Percentiles rank a stretch among this genome's conserved stretches.
These are phyloP conservation scores for Ptychodera flava DNA, from an alignment of 35 echinoderm and acorn worm species.

Conservation along the genomic window DNA sequence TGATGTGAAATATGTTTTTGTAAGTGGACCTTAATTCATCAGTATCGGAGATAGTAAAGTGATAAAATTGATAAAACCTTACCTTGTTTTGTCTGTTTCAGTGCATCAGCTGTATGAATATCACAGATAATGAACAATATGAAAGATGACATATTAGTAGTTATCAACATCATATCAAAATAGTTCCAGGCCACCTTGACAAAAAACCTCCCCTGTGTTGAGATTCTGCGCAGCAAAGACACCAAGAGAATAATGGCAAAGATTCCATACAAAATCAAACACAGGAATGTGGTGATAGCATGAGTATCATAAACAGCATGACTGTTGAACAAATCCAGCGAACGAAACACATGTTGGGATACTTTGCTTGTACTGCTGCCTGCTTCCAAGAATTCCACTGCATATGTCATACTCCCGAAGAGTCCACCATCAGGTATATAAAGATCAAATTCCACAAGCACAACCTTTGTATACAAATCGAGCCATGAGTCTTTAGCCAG, in stretches of 20 bases:
- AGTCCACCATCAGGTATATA: neutral
- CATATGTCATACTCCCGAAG: neutral
- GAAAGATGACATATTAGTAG: neutral
- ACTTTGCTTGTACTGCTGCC: neutral
- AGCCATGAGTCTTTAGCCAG: neutral
- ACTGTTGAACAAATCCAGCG: neutral
- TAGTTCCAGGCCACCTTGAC: neutral
- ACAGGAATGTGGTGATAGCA: neutral
- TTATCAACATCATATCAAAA: neutral
- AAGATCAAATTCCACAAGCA: neutral
- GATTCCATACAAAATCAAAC: neutral
- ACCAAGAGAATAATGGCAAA: neutral
- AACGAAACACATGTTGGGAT: neutral
- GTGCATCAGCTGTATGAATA: no score
- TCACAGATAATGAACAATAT: neutral
- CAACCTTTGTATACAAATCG: neutral
- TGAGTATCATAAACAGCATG: neutral
- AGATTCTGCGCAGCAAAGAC: neutral
- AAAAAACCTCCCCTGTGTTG: neutral
- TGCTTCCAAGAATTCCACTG: neutral
- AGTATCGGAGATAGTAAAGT: no score
- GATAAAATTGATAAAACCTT: no score
- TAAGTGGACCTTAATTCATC: no score
- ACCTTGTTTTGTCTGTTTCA: no score
- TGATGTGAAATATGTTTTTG: no score